Percentiles rank a stretch among this genome's conserved stretches.
Conservation (phyloP, 1,140 invertebrate genomes). For the Lasioglossum baleicum region DNA sequence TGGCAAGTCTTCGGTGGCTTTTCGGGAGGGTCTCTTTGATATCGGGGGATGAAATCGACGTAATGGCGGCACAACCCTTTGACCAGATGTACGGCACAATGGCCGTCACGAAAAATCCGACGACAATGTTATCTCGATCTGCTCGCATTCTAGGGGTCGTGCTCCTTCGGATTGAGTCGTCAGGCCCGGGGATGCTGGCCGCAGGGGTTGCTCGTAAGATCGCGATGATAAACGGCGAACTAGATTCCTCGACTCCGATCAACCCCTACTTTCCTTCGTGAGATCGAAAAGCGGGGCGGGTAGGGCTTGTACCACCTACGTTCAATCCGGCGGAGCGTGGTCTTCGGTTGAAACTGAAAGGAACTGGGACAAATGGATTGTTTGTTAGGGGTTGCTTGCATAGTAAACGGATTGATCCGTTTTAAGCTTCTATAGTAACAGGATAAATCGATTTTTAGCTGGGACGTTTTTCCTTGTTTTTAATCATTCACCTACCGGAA, state of each 20-base stretch:
- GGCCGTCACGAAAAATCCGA: slow-evolving; percentile 57
- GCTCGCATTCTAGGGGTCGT: slow-evolving; percentile 39
- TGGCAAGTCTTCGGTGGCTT: slow-evolving; percentile 49
- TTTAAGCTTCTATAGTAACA: no score
- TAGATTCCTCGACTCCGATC: neutral
- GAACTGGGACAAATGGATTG: no score
- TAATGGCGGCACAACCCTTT: slow-evolving; percentile 58
- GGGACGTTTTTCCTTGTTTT: no score
- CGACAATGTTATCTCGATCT: slow-evolving; percentile 69
- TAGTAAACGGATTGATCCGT: no score
- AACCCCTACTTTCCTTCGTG: no score
- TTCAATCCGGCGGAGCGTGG: no score
- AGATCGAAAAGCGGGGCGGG: no score
- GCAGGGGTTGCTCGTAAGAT: slow-evolving; percentile 23
- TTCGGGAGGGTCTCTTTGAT: slow-evolving; percentile 37
- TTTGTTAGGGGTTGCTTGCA: no score
- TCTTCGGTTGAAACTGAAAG: no score
- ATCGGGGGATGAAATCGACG: slow-evolving; percentile 56
- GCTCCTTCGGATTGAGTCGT: slow-evolving; percentile 55
- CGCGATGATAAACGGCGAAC: slow-evolving; percentile 3
- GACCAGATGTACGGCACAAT: slow-evolving; percentile 63
- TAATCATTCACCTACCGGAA: no score
- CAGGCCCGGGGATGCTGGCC: slow-evolving; percentile 31
- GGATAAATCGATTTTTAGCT: no score
- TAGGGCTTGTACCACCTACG: no score